Conservation (phyloP, 2,797 vertebrate species). For the Macropus fuliginosus region DNA sequence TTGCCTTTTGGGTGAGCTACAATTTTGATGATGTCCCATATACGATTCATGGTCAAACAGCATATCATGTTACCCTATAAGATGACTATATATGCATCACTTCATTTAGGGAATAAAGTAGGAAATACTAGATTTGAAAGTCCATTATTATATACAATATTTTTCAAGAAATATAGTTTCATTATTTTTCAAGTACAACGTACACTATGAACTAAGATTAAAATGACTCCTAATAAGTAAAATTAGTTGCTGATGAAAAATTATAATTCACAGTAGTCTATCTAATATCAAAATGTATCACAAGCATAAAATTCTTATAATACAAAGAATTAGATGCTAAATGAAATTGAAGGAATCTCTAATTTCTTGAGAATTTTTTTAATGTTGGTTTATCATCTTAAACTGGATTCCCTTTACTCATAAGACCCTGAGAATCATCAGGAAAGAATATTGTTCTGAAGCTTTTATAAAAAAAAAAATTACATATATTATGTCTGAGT, state of each 20-base stretch:
- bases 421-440: background rate
- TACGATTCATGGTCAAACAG: background rate
- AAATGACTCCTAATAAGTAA: background rate
- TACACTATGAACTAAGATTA: background rate
- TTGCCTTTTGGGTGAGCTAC: background rate
- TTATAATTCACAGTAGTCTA: background rate
- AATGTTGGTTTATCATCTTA: slow-evolving; percentile 25
- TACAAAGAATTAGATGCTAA: background rate
- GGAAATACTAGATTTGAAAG: background rate
- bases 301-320: background rate
- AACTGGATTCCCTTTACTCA: background rate
- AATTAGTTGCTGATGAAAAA: background rate
- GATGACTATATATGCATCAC: background rate
- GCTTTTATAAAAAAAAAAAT: background rate
- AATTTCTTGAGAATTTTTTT: slow-evolving; percentile 38
- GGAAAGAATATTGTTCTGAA: slow-evolving; percentile 10
- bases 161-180: background rate
- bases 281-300: background rate
- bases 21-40: background rate
- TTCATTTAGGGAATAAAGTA: background rate
- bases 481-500: slow-evolving; percentile 13
- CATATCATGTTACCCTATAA: background rate
- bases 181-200: background rate
- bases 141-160: background rate
- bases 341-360: background rate